Percentiles rank a stretch among this genome's conserved stretches.
These are phyloP conservation scores for Drosophila tanythrix DNA, from an alignment of 2,888 invertebrate species.

Conservation along the genomic window DNA sequence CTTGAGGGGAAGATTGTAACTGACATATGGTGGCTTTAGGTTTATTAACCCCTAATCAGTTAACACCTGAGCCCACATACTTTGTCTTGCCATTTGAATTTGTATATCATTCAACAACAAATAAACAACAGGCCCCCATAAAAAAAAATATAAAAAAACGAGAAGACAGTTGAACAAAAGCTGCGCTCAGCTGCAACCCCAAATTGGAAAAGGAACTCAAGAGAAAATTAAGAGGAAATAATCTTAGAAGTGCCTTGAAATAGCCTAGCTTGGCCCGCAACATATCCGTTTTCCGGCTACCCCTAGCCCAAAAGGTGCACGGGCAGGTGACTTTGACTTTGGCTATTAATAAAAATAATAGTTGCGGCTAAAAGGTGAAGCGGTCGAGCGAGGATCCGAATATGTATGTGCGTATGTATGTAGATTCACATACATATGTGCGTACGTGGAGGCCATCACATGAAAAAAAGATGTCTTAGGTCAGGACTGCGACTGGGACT, in stretches of 20 bases:
- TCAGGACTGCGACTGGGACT: constrained; percentile 65
- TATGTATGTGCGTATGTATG: background rate
- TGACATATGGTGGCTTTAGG: constrained; percentile 67
- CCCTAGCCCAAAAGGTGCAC: constrained; percentile 68
- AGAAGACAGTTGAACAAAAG: constrained; percentile 42
- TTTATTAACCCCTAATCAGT: constrained; percentile 74
- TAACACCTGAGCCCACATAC: constrained; percentile 84
- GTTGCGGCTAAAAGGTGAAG: constrained; percentile 76
- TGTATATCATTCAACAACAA: constrained; percentile 64
- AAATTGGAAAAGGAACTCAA: constrained; percentile 36
- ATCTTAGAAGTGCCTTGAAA: constrained; percentile 61
- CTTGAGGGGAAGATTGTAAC: constrained; percentile 25
- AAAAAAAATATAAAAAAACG: constrained; percentile 15
- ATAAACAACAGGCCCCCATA: constrained; percentile 69
- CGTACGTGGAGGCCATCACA: constrained; percentile 71
- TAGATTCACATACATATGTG: background rate
- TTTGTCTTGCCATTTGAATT: constrained; percentile 80
- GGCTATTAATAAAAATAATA: constrained; percentile 83
- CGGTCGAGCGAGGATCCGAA: constrained; percentile 44
- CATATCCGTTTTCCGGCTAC: constrained; percentile 77
- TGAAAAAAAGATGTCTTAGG: constrained; percentile 83
- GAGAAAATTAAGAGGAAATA: constrained; percentile 59
- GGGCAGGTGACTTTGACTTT: constrained; percentile 82
- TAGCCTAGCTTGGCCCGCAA: constrained; percentile 46
- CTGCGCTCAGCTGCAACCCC: constrained; percentile 69